Conservation (phyloP, 1,140 invertebrate genomes). For the Stratiolaelaps scimitus region DNA sequence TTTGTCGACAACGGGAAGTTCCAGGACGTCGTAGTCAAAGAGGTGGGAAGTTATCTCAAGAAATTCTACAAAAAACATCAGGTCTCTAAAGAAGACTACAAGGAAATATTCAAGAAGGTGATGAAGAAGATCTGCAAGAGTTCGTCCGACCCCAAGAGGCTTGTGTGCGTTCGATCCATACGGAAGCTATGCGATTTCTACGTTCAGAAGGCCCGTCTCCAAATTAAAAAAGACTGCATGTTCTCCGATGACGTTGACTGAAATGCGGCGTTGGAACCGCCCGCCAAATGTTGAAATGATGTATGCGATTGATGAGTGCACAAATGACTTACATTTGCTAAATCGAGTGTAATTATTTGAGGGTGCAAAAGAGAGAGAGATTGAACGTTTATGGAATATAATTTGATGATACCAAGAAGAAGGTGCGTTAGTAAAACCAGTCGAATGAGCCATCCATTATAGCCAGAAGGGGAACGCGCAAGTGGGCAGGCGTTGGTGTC, state of each 20-base stretch:
- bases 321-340: too few relatives aligned
- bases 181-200: slow-evolving; percentile 2
- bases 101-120: slow-evolving; percentile 23
- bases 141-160: neutral
- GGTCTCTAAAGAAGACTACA: slow-evolving; percentile 25
- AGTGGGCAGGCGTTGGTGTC: too few relatives aligned
- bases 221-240: slow-evolving; percentile 19
- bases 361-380: too few relatives aligned
- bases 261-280: too few relatives aligned
- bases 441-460: too few relatives aligned
- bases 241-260: neutral
- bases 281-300: too few relatives aligned
- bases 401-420: too few relatives aligned
- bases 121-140: slow-evolving; percentile 23
- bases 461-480: too few relatives aligned
- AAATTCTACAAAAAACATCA: slow-evolving; percentile 26
- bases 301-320: too few relatives aligned
- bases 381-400: too few relatives aligned
- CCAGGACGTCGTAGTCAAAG: slow-evolving; percentile 4
- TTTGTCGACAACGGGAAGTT: slow-evolving; percentile 3
- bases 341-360: too few relatives aligned
- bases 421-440: too few relatives aligned
- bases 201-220: neutral
- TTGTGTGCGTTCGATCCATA: slow-evolving; percentile 4
- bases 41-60: slow-evolving; percentile 16